Base-by-base conservation (phyloP, 2,113 vertebrate genomes). In the Orcinus orca region DNA sequence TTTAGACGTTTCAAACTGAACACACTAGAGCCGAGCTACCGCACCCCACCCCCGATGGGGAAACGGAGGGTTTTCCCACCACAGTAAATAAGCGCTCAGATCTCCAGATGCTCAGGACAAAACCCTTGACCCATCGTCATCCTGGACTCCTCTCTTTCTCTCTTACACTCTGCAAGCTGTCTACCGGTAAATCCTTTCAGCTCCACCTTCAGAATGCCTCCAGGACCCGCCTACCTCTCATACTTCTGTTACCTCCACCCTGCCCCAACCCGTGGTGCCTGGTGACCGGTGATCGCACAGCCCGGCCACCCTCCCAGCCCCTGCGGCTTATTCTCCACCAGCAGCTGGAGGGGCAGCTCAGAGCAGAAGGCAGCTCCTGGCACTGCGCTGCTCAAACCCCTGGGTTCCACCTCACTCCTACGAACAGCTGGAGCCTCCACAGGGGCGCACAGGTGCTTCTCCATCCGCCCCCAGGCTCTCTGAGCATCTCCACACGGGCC, bases 51-150 rank as follows among this genome's bases (percentile, higher is more conserved):
- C 6, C 23, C 15, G 8, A 55, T 0, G 0, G 65, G 31, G 29
- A 67, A 33, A 33, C 5, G 6, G 62, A 29, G 31, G 5, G 6
- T 55, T 58, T n/a, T 8, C 41, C 65, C 12, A 2, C 21, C 44
- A 44, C 7, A 0, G 14, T 18, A 11, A 26, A 36, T 25, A 44
- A 7, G 5, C 0, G 2, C 5, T 31, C 14, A 0, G 50, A 17
- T 31, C 36, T 53, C 62, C 29, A 13, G 36, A 26, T 1, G 20
- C 67, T 82, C 67, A 12, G 68, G 38, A 76, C 38, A 36, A 85
- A 77, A 36, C n/a, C 47, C 41, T 67, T 4, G 18, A 23, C 65
- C 11, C 17, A 8, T 1, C 0, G 0, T 20, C 9, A 38, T n/a
- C 50, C 50, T 47, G 13, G 1, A 1, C 63, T 36, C 20, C 70